These are phyloP conservation scores for Priocnemis perturbator DNA, from an alignment of 2,888 invertebrate species.

Conservation along the genomic window DNA sequence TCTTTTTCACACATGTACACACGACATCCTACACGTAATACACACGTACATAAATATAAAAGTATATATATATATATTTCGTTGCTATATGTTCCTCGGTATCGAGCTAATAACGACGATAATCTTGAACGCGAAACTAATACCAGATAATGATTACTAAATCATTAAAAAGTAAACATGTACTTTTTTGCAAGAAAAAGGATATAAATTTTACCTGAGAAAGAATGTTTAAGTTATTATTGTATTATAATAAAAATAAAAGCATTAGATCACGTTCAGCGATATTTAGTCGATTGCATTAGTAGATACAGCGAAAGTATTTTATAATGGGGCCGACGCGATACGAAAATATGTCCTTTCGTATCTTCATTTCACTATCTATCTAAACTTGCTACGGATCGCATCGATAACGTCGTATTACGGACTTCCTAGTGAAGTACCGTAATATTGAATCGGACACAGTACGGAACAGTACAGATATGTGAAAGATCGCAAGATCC, in stretches of 20 bases:
- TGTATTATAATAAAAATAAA: slow-evolving; percentile 63
- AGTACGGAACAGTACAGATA: no score
- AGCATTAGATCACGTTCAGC: slow-evolving; percentile 17
- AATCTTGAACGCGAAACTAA: slow-evolving; percentile 29
- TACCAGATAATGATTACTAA: slow-evolving; percentile 27
- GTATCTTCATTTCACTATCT: no score
- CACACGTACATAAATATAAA: slow-evolving; percentile 17
- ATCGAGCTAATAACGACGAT: slow-evolving; percentile 28
- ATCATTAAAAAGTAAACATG: slow-evolving; percentile 26
- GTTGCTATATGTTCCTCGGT: slow-evolving; percentile 41
- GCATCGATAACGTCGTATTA: no score
- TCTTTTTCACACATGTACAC: slow-evolving; percentile 23
- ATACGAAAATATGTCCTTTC: no score
- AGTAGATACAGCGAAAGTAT: no score
- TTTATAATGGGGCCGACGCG: no score
- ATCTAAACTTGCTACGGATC: no score
- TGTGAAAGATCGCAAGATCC: background rate
- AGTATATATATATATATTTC: slow-evolving; percentile 28
- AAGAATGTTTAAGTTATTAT: slow-evolving; percentile 62
- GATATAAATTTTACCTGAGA: slow-evolving; percentile 22
- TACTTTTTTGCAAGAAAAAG: slow-evolving; percentile 29
- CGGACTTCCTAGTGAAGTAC: no score
- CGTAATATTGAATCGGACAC: no score
- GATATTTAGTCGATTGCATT: background rate
- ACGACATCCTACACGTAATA: slow-evolving; percentile 16